Base-by-base conservation (phyloP, 2,797 vertebrate genomes). In the Muraenolepis orangiensis region DNA sequence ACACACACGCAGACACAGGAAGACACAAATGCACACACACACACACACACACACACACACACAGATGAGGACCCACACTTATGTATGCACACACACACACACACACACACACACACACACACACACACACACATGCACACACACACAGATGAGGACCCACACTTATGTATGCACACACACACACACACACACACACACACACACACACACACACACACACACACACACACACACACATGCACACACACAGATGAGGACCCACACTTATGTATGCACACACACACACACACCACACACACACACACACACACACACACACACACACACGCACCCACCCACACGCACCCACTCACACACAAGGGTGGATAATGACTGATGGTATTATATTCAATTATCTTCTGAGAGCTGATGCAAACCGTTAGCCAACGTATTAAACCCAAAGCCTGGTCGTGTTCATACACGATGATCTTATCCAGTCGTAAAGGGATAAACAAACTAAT, bases 401-500 rank as follows among this genome's bases (percentile, higher is more conserved):
- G 61, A 8, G 40, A 11, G 38, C 70, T 76, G 74, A 78, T 80
- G 68, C 80, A 86, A 87, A 86, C 84, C 82, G 70, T 88, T 86
- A 81, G 84, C 72, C 75, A 34, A 78, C 88, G 82, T 89, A 87
- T 84, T 86, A 78, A 84, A 85, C 71, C 76, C 75, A 82, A 51
- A 51, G 18, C 42, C 76, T 74, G 72, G 76, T 76, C 70, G 40
- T 69, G 61, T 81, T 87, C 78, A 83, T 86, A 87, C 88, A 74
- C 82, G 75, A 75, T 74, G 82, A 87, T 88, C 78, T 73, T 28
- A 46, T 69, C 74, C 80, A 89, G 82, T 91, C 77, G 75, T 85
- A 74, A 82, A 81, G 88, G 90, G 86, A 90, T 91, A 92, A 93
- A 92, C 88, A 92, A 92, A 92, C 90, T 82, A 91, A 92, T 92